These are phyloP conservation scores for Ischnus inquisitorius DNA, from an alignment of 2,888 invertebrate genomes.

Conservation along the genomic window DNA sequence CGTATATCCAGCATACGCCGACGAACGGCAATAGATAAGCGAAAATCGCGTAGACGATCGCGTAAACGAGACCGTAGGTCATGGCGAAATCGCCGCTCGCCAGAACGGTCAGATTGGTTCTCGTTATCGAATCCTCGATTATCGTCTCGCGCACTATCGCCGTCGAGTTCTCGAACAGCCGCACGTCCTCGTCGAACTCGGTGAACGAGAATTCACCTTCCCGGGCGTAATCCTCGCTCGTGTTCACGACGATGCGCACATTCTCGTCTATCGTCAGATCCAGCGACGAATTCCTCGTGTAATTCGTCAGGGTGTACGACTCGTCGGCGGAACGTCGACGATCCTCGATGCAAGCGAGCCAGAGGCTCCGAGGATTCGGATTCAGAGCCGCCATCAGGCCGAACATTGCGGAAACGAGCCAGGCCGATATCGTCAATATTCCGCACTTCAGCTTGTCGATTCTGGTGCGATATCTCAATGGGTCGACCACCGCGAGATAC, in stretches of 20 bases:
- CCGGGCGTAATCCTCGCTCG: slow-evolving; percentile 55
- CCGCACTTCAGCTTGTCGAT: slow-evolving; percentile 86
- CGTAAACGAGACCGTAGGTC: slow-evolving; percentile 85
- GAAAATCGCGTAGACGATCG: slow-evolving; percentile 85
- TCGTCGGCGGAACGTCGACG: slow-evolving; percentile 16
- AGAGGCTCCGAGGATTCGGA: slow-evolving; percentile 85
- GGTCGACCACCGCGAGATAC: slow-evolving; percentile 89
- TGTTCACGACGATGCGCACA: slow-evolving; percentile 46
- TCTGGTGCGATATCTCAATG: slow-evolving; percentile 88
- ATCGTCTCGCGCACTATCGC: slow-evolving; percentile 54
- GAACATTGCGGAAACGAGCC: slow-evolving; percentile 85
- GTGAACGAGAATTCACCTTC: slow-evolving; percentile 49
- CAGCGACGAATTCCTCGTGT: slow-evolving; percentile 31
- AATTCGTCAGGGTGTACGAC: not conserved
- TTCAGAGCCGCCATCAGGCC: slow-evolving; percentile 86
- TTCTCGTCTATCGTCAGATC: slow-evolving; percentile 58
- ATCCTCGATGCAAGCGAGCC: slow-evolving; percentile 83
- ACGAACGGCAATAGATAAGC: slow-evolving; percentile 87
- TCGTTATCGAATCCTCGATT: slow-evolving; percentile 9
- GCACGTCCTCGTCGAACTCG: slow-evolving; percentile 66
- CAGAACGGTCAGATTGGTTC: slow-evolving; percentile 22
- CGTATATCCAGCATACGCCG: slow-evolving; percentile 91
- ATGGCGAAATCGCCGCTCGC: slow-evolving; percentile 59
- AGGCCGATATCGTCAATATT: slow-evolving; percentile 86
- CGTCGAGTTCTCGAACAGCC: slow-evolving; percentile 69